Evolutionary conservation across 2,888 invertebrate genomes (phyloP), one percentile per base, ranked within the genome.

Genomic region (Microctonus brassicae): DNA sequence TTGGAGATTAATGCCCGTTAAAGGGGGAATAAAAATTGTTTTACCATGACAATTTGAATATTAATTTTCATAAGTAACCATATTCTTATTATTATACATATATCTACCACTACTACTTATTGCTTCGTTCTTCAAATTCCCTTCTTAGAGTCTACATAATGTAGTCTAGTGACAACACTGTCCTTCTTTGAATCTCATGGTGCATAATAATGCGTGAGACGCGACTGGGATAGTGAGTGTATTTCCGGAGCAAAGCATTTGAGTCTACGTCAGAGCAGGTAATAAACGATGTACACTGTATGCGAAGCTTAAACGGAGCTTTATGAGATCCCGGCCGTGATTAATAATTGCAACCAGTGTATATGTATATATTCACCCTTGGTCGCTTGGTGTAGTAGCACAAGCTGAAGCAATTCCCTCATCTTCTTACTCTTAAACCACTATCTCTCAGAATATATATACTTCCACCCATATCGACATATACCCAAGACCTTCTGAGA

Each of bases 291-390:
- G 81, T 80, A 81, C n/a, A n/a, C 82, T 80, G 80, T 71, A 36
- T 80, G 76, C 81, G 72, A 70, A 81, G 84, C 83, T 83, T 81
- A 81, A 81, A 78, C 81, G 78, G 81, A 83, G 82, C 84, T 86
- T 86, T 85, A 86, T 84, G 85, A 85, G 83, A 86, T 86, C 84
- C 82, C 77, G 66, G 80, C 79, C 77, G 81, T 85, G 85, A 86
- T 86, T 86, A 86, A 86, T 86, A 86, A 86, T 84, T 83, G 79
- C 78, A 78, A 76, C 76, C 75, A 26, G 22, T 36, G n/a, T 64
- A 64, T 42, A 63, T 39, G 29, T 64, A 64, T 65, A 33, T 65
- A 34, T 53, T 36, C 34, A n/a, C 17, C 34, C 36, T 34, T 53
- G 39, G 36, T 39, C 62, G 39, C 62, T 39, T 36, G 34, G 39